A percentile compares a stretch with the other conserved stretches of the same genome.
Evolutionary conservation across 1,140 invertebrate species (phyloP).

Genomic region (Magallana ariakensis): DNA sequence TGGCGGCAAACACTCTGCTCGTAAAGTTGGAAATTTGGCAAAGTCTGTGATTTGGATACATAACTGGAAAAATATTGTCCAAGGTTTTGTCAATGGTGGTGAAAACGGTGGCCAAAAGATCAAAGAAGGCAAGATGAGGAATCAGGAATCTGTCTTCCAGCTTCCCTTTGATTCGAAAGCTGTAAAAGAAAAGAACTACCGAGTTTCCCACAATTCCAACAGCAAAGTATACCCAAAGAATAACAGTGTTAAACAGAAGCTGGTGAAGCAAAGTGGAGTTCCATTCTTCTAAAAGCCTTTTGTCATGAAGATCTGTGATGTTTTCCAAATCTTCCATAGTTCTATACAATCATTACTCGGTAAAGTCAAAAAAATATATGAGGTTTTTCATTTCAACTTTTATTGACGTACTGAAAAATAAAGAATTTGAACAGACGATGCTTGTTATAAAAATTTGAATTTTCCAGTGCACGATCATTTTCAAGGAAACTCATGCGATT

Average conservation of each 20-base stretch:
- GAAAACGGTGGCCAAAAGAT: slow-evolving; percentile 32
- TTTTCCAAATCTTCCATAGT: background rate
- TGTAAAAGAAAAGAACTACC: slow-evolving; percentile 41
- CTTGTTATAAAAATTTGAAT: too few species aligned
- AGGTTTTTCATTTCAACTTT: too few species aligned
- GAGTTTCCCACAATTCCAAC: slow-evolving; percentile 41
- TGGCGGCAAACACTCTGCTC: slow-evolving; percentile 27
- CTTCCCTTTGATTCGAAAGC: slow-evolving; percentile 31
- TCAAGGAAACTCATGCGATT: too few species aligned
- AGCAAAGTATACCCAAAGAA: slow-evolving; percentile 32
- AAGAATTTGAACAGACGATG: too few species aligned
- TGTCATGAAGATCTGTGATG: too few species aligned
- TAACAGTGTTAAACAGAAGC: slow-evolving; percentile 36
- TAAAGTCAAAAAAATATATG: too few species aligned
- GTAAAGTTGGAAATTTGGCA: slow-evolving; percentile 42
- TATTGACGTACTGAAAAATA: too few species aligned
- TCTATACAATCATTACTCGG: too few species aligned
- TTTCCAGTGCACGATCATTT: too few species aligned
- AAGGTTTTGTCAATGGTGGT: slow-evolving; percentile 36
- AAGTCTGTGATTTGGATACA: background rate
- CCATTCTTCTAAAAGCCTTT: slow-evolving; percentile 28
- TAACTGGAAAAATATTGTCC: slow-evolving; percentile 36
- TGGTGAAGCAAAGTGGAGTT: background rate
- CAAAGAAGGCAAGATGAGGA: slow-evolving; percentile 42
- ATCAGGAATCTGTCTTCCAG: slow-evolving; percentile 48